phyloP scores from a whole-genome alignment of 2,888 invertebrate species.

The Calephelis perditalis region DNA sequence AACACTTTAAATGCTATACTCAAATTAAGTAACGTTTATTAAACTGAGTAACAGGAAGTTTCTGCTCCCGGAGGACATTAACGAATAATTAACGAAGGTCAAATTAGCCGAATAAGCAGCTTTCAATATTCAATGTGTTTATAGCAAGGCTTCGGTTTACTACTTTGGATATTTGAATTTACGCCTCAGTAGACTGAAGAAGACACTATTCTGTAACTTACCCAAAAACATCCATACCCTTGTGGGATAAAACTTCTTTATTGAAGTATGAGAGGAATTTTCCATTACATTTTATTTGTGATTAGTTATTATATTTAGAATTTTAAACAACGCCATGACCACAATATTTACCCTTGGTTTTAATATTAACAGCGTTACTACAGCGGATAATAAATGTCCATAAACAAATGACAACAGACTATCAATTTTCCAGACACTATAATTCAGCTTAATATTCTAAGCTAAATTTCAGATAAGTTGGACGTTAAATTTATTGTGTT shows the following conservation, averaged over 20 bases:
- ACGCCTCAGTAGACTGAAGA: constrained; percentile 31
- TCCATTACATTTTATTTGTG: no score
- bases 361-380: not conserved
- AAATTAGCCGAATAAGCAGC: constrained; percentile 52
- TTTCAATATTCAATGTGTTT: constrained; percentile 62
- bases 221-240: no score
- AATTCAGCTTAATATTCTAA: no score
- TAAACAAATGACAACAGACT: not conserved
- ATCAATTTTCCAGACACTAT: not conserved
- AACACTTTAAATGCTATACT: no score
- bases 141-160: constrained; percentile 41
- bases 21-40: constrained; percentile 12
- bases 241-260: no score
- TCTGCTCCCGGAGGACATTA: constrained; percentile 35
- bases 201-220: not conserved
- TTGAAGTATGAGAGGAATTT: no score
- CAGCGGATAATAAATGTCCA: not conserved
- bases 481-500: no score
- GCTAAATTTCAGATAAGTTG: no score
- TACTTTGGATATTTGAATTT: constrained; percentile 44
- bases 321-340: not conserved
- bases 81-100: constrained; percentile 57
- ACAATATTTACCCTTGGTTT: not conserved
- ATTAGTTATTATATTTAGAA: no score
- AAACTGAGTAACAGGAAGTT: constrained; percentile 13